phyloP scores from a whole-genome alignment of 2,888 invertebrate species.

The Fissipunctia ypsillon region DNA sequence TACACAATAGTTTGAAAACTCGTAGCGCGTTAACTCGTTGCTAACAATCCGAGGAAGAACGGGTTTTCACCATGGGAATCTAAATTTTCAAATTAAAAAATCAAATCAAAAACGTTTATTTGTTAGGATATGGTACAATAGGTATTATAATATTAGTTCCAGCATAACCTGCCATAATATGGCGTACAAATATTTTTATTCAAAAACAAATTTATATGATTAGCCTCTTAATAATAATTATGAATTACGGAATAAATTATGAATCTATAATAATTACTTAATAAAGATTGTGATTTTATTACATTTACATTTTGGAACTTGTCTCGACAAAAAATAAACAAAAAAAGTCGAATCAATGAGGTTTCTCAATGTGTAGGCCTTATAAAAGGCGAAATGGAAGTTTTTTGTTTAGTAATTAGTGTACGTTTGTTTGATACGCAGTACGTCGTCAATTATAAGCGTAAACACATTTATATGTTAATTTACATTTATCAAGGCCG shows the following conservation, averaged over 20 bases:
- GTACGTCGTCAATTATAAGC: conserved; percentile 10
- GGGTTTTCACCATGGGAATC: neutral
- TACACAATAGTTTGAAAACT: neutral
- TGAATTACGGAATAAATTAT: too few relatives aligned
- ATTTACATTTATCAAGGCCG: conserved; percentile 43
- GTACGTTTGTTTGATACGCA: conserved; percentile 15
- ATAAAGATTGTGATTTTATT: too few relatives aligned
- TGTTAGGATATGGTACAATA: too few relatives aligned
- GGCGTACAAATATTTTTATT: too few relatives aligned
- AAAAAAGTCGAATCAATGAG: neutral
- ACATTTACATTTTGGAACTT: neutral
- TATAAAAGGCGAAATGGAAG: neutral
- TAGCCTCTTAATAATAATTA: too few relatives aligned
- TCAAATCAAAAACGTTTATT: too few relatives aligned
- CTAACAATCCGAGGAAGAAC: neutral
- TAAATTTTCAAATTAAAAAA: too few relatives aligned
- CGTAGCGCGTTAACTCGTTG: neutral
- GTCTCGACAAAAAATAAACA: neutral
- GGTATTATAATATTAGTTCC: too few relatives aligned
- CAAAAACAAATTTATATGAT: too few relatives aligned
- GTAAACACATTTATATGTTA: conserved; percentile 35
- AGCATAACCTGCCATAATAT: too few relatives aligned
- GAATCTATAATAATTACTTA: too few relatives aligned
- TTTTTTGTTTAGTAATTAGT: conserved; percentile 20
- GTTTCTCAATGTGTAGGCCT: neutral